Percentiles rank a stretch among this genome's conserved stretches.
These are phyloP conservation scores for Clarias magur DNA, from an alignment of 2,113 vertebrate genomes.

Conservation along the genomic window DNA sequence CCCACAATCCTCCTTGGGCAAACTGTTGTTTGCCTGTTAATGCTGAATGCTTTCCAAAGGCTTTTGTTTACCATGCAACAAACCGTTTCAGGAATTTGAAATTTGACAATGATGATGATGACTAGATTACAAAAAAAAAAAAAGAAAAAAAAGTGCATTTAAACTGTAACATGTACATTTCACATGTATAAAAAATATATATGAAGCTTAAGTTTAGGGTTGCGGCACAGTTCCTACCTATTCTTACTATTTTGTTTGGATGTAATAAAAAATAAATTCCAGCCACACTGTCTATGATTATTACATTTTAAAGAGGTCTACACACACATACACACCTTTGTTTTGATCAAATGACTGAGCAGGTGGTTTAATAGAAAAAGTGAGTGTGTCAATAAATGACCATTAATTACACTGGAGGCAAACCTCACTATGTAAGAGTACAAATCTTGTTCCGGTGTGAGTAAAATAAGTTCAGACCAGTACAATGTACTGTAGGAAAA, in stretches of 20 bases:
- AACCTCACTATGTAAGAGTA: not conserved
- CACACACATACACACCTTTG: not conserved
- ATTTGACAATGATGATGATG: constrained; percentile 6
- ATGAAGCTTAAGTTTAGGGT: not conserved
- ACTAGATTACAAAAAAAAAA: constrained; percentile 12
- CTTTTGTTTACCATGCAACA: constrained; percentile 42
- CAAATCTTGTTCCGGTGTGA: not conserved
- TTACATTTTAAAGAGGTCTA: not conserved
- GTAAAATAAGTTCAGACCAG: not conserved
- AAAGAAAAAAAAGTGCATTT: not conserved
- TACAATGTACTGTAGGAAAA: not conserved
- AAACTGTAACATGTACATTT: not conserved
- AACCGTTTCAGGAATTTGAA: constrained; percentile 3
- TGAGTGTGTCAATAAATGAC: not conserved
- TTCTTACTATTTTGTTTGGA: not conserved
- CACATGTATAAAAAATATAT: not conserved
- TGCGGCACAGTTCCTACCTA: not conserved
- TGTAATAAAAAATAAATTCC: not conserved
- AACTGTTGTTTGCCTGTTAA: constrained; percentile 50
- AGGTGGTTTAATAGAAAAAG: not conserved
- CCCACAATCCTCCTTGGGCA: constrained; percentile 48
- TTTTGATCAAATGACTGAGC: not conserved
- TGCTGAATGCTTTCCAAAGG: constrained; percentile 39
- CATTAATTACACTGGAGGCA: not conserved
- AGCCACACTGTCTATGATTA: not conserved